These are phyloP conservation scores for Hippotragus niger DNA, from an alignment of 2,113 vertebrate species.

Conservation along the genomic window DNA sequence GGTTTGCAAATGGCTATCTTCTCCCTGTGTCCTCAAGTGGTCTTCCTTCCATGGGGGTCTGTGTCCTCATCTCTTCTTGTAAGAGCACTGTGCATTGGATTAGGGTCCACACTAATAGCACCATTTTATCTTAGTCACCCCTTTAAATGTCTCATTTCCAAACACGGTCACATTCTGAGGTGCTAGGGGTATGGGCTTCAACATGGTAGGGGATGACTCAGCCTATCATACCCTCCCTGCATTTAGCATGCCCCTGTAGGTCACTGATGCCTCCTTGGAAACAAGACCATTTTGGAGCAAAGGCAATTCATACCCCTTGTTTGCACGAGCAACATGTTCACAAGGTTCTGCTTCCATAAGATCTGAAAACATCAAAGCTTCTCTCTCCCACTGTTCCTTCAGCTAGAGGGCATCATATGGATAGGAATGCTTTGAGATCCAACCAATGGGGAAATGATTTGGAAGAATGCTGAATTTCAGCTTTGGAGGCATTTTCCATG, in stretches of 20 bases:
- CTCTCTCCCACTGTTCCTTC: no score
- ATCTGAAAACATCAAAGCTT: background rate
- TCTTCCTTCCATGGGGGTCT: fast-evolving
- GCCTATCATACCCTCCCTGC: background rate
- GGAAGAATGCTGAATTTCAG: background rate
- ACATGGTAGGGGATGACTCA: background rate
- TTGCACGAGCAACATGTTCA: background rate
- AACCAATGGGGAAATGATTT: background rate
- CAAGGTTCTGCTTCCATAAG: background rate
- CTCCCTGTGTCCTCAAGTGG: background rate
- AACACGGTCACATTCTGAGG: background rate
- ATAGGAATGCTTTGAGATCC: background rate
- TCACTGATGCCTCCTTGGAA: background rate
- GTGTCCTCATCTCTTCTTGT: background rate
- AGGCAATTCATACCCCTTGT: no score
- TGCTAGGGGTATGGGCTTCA: background rate
- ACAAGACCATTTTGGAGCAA: background rate
- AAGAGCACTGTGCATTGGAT: background rate
- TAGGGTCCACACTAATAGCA: no score
- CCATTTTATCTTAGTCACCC: background rate
- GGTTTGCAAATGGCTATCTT: fast-evolving
- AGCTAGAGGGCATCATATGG: fast-evolving
- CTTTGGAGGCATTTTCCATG: background rate
- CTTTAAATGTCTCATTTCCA: background rate
- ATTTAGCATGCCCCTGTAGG: background rate